Percentiles rank a stretch among this genome's conserved stretches.
These are phyloP conservation scores for Nymphalis c-album DNA, from an alignment of 2,888 invertebrate genomes.

Conservation along the genomic window DNA sequence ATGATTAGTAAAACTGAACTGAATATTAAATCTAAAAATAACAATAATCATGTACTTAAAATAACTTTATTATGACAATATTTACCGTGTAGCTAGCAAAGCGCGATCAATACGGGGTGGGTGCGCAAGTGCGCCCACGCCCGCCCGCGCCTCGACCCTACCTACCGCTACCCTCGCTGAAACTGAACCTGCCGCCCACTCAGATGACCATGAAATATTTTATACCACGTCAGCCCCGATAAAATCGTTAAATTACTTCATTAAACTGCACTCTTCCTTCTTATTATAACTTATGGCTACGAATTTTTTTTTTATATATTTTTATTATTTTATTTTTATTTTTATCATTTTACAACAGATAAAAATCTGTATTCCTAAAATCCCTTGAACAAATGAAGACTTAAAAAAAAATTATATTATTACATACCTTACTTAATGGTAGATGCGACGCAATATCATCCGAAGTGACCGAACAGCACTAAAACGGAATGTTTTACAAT, in stretches of 20 bases:
- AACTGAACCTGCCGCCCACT: slow-evolving; percentile 66
- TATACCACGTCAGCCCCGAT: slow-evolving; percentile 32
- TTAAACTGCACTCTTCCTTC: not conserved
- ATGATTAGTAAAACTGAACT: not conserved
- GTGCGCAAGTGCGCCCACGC: slow-evolving; percentile 68
- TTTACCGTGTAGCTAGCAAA: slow-evolving; percentile 68
- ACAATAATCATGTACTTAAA: slow-evolving; percentile 22
- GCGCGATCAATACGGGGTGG: slow-evolving; percentile 72
- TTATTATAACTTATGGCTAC: not conserved
- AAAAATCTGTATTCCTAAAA: not conserved
- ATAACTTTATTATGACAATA: slow-evolving; percentile 55
- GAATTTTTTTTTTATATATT: not conserved
- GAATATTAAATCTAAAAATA: slow-evolving; percentile 3
- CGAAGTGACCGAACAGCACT: slow-evolving; percentile 6
- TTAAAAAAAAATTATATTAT: not conserved
- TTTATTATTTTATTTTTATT: not conserved
- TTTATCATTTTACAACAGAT: not conserved
- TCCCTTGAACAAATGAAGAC: not conserved
- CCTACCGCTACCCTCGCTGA: slow-evolving; percentile 51
- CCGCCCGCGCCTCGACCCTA: slow-evolving; percentile 42
- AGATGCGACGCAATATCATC: slow-evolving; percentile 14
- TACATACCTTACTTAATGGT: slow-evolving; percentile 22
- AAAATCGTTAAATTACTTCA: slow-evolving; percentile 17
- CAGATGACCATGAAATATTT: slow-evolving; percentile 52
- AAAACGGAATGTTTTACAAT: slow-evolving; percentile 15